Evolutionary conservation across 2,888 invertebrate species (phyloP).

Genomic region (Gibbula magus): DNA sequence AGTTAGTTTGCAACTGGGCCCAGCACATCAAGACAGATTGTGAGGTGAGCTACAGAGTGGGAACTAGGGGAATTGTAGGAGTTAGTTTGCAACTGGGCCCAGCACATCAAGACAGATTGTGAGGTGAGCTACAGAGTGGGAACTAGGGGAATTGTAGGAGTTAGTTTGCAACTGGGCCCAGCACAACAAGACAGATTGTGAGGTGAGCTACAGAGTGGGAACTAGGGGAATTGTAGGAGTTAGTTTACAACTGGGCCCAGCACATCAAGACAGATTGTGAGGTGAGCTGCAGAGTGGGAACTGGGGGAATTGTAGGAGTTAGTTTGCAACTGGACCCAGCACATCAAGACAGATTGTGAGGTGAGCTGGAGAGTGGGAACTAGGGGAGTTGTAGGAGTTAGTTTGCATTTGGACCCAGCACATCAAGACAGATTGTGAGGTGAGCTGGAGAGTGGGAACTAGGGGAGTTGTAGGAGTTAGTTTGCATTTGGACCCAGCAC

Average conservation of each 20-base stretch:
- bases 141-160: neutral
- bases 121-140: conserved; percentile 74
- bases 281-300: conserved; percentile 69
- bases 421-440: conserved; percentile 85
- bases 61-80: neutral
- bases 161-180: conserved; percentile 79
- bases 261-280: conserved; percentile 87
- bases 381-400: neutral
- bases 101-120: conserved; percentile 87
- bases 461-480: neutral
- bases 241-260: conserved; percentile 78
- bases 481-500: conserved; percentile 82
- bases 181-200: conserved; percentile 87
- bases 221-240: neutral
- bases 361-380: conserved; percentile 68
- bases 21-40: conserved; percentile 87
- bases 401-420: conserved; percentile 82
- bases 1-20: conserved; percentile 78
- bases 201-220: conserved; percentile 73
- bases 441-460: conserved; percentile 56
- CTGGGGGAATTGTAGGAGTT: neutral
- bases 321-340: conserved; percentile 81
- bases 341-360: conserved; percentile 86
- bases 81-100: conserved; percentile 78
- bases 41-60: conserved; percentile 74